Base-by-base conservation (phyloP, 2,888 invertebrate genomes). In the Orchestes rusci region DNA sequence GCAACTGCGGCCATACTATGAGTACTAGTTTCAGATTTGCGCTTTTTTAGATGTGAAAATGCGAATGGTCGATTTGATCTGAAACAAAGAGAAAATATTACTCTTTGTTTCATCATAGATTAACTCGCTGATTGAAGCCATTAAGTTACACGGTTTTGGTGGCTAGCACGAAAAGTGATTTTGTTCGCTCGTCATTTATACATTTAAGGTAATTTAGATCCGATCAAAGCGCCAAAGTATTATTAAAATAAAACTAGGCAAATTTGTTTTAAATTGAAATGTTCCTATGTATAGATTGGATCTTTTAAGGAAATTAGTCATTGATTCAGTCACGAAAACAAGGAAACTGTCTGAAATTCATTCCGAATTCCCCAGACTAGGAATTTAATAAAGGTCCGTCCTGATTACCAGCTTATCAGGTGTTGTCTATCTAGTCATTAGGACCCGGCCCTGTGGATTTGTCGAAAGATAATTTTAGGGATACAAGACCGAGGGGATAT, bases 21-120 rank as follows among this genome's bases (percentile, higher is more conserved):
- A 4, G 39, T 23, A 41, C 61, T 51, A 31, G 48, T 27, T 52
- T 83, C 82, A 59, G 82, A 70, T 66, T 81, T 78, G 65, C 82
- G 73, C 66, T 83, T 83, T 70, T 79, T 80, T 64, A 82, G 74
- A 65, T 81, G 81, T 34, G 60, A 54, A 53, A 64, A 63, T 52
- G 64, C 64, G 55, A 66, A 65, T 35, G 66, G 59, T 46, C 67
- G 67, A 60, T 44, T 45, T 42, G 67, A 64, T 63, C 69, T 69
- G 63, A 15, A 67, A 66, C 35, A 51, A 37, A 54, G 37, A 37
- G 39, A 45, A n/a, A 18, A 23, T n/a, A n/a, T n/a, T n/a, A n/a
- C n/a, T n/a, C n/a, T n/a, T n/a, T n/a, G n/a, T n/a, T n/a, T n/a
- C n/a, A n/a, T n/a, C n/a, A n/a, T n/a, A n/a, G n/a, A n/a, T 41